Evolutionary conservation across 2,888 invertebrate genomes (phyloP).

Genomic region (Deilephila elpenor): DNA sequence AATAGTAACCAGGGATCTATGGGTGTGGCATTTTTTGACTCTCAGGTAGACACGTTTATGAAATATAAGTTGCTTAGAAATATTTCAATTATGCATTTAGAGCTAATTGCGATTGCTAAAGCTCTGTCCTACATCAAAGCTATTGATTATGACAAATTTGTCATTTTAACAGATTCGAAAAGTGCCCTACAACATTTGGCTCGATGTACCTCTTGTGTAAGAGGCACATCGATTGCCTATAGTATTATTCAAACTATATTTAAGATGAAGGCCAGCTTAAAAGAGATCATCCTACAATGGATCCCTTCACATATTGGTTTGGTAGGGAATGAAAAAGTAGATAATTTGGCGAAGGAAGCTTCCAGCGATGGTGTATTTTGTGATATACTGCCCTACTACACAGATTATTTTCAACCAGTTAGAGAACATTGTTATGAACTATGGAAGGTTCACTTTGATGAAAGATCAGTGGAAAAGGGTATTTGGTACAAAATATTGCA

Average conservation of each 20-base stretch:
- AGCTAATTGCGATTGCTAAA: constrained; percentile 35
- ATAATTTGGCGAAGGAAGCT: too few species aligned
- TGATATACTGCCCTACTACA: too few species aligned
- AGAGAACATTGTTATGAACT: too few species aligned
- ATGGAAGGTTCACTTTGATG: too few species aligned
- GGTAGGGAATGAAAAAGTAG: too few species aligned
- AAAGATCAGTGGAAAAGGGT: too few species aligned
- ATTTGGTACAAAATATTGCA: too few species aligned
- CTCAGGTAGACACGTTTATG: background rate
- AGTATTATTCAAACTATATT: background rate
- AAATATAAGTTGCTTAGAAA: constrained; percentile 27
- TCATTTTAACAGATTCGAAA: constrained; percentile 35
- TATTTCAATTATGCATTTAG: constrained; percentile 35
- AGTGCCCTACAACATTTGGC: constrained; percentile 14
- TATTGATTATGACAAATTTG: constrained; percentile 20
- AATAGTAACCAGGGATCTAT: background rate
- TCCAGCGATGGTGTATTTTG: too few species aligned
- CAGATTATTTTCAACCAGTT: too few species aligned
- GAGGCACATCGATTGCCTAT: background rate
- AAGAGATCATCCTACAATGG: background rate
- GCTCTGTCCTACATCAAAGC: constrained; percentile 31
- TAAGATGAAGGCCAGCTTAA: background rate
- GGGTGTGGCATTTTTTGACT: constrained; percentile 33
- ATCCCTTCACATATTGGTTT: background rate
- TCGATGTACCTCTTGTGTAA: background rate